Base-by-base conservation (phyloP, 1,140 invertebrate species). In the Diabrotica undecimpunctata region DNA sequence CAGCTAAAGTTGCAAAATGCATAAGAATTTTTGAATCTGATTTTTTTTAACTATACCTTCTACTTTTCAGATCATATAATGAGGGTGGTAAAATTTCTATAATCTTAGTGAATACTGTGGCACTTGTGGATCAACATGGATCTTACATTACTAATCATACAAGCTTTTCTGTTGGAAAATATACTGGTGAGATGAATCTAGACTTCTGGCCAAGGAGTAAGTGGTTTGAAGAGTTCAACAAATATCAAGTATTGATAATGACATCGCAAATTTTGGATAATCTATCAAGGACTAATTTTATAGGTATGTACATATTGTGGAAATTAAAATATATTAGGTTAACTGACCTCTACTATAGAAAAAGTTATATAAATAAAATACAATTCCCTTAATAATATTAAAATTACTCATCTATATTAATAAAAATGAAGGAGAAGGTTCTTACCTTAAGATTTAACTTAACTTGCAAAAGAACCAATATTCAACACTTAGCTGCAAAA, bases 251-350 rank as follows among this genome's bases (percentile, higher is more conserved):
- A 10, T 70, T 98, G 7, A 89, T 98, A 0, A 90, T 96, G 84
- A 95, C 93, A 0, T 81, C 88, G 50, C 89, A 96, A 78, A 90
- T 97, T 59, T 88, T 98, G 59, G 69, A 87, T 3, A 85, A 94
- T 69, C 79, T 94, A 62, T 65, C 98, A 0, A 76, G 80, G 8
- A 85, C 89, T 68, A 82, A 83, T 7, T 85, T 85, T 68, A 80
- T 96, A 14, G 70, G 74, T 50, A 73, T 89, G 7, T 46, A 46
- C 8, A 46, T 10, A 8, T 10, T 10, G 8, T 5, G 5, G 41
- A n/a, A 1, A 25, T 25, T 25, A 25, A 25, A 25, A 4, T 25
- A 25, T 25, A 25, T 25, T 25, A 25, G 25, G 4, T 25, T 25
- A 25, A 25, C 25, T n/a, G n/a, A n/a, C n/a, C 74, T 12, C 12